A percentile compares a stretch with the other conserved stretches of the same genome.
These are phyloP conservation scores for Potorous gilbertii DNA, from an alignment of 2,797 vertebrate genomes.

Conservation along the genomic window DNA sequence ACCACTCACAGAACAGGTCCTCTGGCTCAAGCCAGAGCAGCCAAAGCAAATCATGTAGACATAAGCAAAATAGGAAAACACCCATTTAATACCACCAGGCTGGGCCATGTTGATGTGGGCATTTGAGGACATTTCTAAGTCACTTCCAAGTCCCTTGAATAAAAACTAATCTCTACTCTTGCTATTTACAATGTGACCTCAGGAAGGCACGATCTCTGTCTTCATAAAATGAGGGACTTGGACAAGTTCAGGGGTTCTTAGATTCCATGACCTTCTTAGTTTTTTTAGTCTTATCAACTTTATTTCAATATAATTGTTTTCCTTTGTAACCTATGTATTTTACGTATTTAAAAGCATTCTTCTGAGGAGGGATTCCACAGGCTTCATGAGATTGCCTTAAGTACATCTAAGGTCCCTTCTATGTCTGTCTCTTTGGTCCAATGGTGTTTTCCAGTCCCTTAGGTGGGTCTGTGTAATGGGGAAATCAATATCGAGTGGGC, in stretches of 20 bases:
- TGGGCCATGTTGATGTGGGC: neutral
- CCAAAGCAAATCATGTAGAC: neutral
- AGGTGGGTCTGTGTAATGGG: neutral
- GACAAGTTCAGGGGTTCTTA: neutral
- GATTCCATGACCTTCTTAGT: neutral
- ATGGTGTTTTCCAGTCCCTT: neutral
- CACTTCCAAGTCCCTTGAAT: neutral
- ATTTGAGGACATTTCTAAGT: neutral
- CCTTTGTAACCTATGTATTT: neutral
- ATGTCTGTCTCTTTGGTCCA: neutral
- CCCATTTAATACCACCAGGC: neutral
- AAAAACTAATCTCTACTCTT: neutral
- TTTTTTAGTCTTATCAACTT: neutral
- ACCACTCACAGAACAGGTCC: neutral
- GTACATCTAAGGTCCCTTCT: neutral
- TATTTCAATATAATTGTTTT: neutral
- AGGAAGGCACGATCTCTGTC: neutral
- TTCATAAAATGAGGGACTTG: neutral
- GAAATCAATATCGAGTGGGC: neutral
- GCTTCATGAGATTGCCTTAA: neutral
- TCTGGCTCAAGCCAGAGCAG: neutral
- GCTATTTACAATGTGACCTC: neutral
- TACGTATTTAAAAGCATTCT: neutral
- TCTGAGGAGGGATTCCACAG: neutral
- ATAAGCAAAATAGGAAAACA: neutral